These are phyloP conservation scores for Harmothoe impar DNA, from an alignment of 2,888 invertebrate species.

Conservation along the genomic window DNA sequence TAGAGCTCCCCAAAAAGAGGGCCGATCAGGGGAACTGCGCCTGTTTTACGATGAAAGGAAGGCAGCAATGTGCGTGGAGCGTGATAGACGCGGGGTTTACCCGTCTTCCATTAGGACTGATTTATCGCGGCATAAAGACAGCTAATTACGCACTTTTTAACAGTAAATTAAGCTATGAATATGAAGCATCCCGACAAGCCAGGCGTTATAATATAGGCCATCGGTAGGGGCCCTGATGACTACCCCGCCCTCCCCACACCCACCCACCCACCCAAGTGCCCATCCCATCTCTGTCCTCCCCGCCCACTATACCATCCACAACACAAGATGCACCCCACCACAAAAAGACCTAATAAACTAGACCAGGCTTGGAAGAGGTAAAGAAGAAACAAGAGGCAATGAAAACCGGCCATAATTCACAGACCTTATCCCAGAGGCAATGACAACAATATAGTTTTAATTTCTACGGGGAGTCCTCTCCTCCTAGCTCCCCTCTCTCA, in stretches of 20 bases:
- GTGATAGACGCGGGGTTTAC: not conserved
- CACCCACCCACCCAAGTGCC: not conserved
- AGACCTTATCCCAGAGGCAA: slow-evolving; percentile 14
- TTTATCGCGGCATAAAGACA: slow-evolving; percentile 54
- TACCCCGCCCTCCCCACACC: not conserved
- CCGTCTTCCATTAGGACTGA: slow-evolving; percentile 29
- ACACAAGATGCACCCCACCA: not conserved
- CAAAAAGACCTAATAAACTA: slow-evolving; percentile 33
- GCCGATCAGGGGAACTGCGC: not conserved
- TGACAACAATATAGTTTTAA: slow-evolving; percentile 45
- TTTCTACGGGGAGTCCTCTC: slow-evolving; percentile 21
- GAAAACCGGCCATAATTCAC: slow-evolving; percentile 34
- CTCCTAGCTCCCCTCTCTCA: slow-evolving; percentile 1
- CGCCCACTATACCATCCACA: not conserved
- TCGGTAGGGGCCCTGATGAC: not conserved
- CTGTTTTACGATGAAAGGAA: slow-evolving; percentile 16
- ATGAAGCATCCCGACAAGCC: slow-evolving; percentile 31
- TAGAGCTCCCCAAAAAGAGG: not conserved
- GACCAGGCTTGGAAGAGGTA: not conserved
- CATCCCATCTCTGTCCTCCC: not conserved
- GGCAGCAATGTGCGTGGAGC: not conserved
- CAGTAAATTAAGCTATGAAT: slow-evolving; percentile 50
- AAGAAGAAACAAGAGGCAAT: slow-evolving; percentile 2
- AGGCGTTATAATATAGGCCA: slow-evolving; percentile 39
- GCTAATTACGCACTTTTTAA: slow-evolving; percentile 54